A percentile compares a stretch with the other conserved stretches of the same genome.
These are phyloP conservation scores for Lordiphosa andalusiaca DNA, from an alignment of 2,888 invertebrate species.

Conservation along the genomic window DNA sequence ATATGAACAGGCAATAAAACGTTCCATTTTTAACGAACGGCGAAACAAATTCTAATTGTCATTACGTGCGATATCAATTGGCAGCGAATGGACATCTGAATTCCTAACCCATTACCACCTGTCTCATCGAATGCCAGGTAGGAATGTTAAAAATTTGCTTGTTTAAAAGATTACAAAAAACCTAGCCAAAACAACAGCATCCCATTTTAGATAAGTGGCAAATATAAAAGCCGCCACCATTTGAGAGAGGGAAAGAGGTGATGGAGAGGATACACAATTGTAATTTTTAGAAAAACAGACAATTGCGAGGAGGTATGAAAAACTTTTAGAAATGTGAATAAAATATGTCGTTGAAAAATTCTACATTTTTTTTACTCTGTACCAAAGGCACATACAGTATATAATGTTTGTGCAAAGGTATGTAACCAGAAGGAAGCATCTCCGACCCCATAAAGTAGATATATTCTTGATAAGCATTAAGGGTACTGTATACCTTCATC, in stretches of 20 bases:
- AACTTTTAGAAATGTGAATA: too few relatives aligned
- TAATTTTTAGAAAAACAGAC: not conserved
- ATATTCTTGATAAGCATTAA: too few relatives aligned
- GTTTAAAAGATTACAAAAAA: constrained; percentile 31
- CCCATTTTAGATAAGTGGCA: constrained; percentile 43
- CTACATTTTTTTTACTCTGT: too few relatives aligned
- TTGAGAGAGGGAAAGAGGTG: not conserved
- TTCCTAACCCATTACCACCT: constrained; percentile 64
- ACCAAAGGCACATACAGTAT: too few relatives aligned
- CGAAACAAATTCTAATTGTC: constrained; percentile 43
- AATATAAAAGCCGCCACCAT: constrained; percentile 15
- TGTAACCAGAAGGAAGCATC: too few relatives aligned
- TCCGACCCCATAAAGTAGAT: too few relatives aligned
- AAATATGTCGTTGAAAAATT: too few relatives aligned
- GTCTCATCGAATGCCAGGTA: constrained; percentile 44
- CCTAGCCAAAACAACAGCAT: constrained; percentile 29
- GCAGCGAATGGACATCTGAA: constrained; percentile 39
- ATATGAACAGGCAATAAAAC: constrained; percentile 39
- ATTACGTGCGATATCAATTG: constrained; percentile 54
- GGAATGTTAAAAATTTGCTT: constrained; percentile 55
- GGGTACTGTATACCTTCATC: too few relatives aligned
- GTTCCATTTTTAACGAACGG: constrained; percentile 51
- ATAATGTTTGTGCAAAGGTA: too few relatives aligned
- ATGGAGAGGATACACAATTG: constrained; percentile 4
- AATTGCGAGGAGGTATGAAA: not conserved